Percentiles rank a stretch among this genome's conserved stretches.
Conservation (phyloP, 2,888 invertebrate species). For the Scaptomyza caliginosa region DNA sequence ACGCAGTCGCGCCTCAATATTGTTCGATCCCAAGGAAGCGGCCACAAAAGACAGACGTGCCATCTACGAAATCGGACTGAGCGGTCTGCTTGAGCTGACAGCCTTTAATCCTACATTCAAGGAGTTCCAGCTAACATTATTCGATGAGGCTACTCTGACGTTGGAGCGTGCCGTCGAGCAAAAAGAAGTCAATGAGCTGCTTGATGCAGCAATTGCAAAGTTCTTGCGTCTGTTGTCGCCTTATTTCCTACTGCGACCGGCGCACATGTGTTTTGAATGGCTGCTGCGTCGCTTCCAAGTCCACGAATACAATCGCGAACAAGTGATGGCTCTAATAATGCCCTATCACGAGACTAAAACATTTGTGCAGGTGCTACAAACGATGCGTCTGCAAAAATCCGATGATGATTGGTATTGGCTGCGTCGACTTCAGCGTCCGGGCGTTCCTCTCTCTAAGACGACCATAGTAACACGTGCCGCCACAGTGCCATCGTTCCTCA, state of each 20-base stretch:
- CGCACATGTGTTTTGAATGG: conserved; percentile 97
- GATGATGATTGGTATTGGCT: conserved; percentile 90
- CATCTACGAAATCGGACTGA: conserved; percentile 93
- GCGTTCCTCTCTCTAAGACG: conserved; percentile 89
- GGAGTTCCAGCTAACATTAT: conserved; percentile 90
- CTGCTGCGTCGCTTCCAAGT: conserved; percentile 94
- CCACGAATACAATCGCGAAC: conserved; percentile 93
- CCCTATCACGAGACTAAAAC: conserved; percentile 97
- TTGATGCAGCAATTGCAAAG: conserved; percentile 90
- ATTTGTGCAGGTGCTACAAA: conserved; percentile 92
- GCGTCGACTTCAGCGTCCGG: conserved; percentile 89
- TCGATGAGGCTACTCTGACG: conserved; percentile 89
- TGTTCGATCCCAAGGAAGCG: conserved; percentile 96
- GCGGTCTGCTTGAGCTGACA: conserved; percentile 93
- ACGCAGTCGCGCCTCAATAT: conserved; percentile 90
- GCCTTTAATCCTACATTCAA: conserved; percentile 89
- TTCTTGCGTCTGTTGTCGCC: conserved; percentile 94
- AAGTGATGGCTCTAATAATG: conserved; percentile 91
- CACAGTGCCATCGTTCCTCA: conserved; percentile 87
- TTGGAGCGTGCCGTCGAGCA: conserved; percentile 93
- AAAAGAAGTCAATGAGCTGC: conserved; percentile 89
- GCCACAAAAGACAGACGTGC: conserved; percentile 93
- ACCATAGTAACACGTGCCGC: conserved; percentile 90
- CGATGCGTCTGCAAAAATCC: conserved; percentile 87
- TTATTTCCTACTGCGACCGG: conserved; percentile 92